Evolutionary conservation across 2,797 vertebrate species (phyloP).

Genomic region (Paedocypris micromegethes): DNA sequence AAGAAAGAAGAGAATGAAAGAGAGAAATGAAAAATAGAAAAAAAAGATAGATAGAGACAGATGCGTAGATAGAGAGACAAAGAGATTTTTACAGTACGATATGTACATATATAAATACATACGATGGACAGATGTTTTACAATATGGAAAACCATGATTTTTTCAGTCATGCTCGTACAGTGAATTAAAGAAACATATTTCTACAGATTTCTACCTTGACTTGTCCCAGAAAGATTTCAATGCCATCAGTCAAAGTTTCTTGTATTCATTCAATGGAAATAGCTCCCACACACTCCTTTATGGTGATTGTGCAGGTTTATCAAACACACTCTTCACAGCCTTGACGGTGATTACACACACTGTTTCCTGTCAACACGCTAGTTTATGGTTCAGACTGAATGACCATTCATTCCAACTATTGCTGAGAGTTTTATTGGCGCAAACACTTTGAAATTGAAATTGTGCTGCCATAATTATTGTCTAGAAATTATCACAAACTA

Average conservation of each 20-base stretch:
- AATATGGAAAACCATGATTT: no score
- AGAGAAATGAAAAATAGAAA: no score
- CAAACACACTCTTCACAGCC: background rate
- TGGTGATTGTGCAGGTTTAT: background rate
- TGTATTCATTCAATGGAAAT: conserved; percentile 5
- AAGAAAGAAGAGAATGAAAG: no score
- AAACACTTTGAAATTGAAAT: no score
- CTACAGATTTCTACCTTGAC: conserved; percentile 8
- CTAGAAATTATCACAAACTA: no score
- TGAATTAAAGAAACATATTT: background rate
- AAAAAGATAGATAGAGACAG: no score
- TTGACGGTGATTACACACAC: background rate
- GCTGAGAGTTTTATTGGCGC: no score
- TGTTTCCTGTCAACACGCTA: background rate
- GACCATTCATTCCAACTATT: background rate
- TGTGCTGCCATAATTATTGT: no score
- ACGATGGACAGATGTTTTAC: no score
- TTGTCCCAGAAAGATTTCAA: background rate
- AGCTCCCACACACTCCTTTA: background rate
- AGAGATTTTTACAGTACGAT: no score
- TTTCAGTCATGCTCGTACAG: background rate
- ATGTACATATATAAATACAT: no score
- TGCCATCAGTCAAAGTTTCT: background rate
- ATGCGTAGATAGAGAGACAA: no score
- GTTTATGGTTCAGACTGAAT: background rate